Evolutionary conservation across 2,888 invertebrate species (phyloP).

Genomic region (Pachydiplax longipennis): DNA sequence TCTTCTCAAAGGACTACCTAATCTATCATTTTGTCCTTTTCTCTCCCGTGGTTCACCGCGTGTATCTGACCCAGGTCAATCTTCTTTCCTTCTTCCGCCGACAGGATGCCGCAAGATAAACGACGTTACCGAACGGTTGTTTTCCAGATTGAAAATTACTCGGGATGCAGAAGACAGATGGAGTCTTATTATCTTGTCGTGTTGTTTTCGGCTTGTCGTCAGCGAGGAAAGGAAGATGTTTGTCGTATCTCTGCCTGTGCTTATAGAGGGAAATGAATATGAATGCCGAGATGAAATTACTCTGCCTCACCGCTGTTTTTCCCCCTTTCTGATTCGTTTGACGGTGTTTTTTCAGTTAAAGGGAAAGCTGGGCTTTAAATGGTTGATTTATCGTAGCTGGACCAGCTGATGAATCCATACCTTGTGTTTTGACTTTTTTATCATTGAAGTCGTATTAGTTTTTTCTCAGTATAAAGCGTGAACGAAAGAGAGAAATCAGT

Average conservation of each 20-base stretch:
- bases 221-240: not conserved
- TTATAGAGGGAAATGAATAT: too few species aligned
- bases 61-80: not conserved
- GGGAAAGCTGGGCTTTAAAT: too few species aligned
- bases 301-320: not conserved
- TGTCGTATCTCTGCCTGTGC: not conserved
- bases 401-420: too few species aligned
- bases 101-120: not conserved
- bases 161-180: not conserved
- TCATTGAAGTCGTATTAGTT: too few species aligned
- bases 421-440: too few species aligned
- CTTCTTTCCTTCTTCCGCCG: not conserved
- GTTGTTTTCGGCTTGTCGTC: not conserved
- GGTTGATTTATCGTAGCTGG: too few species aligned
- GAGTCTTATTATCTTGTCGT: not conserved
- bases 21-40: too few species aligned
- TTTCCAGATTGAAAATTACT: not conserved
- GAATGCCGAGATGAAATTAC: not conserved
- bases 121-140: not conserved
- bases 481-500: too few species aligned
- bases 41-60: too few species aligned
- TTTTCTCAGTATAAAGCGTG: too few species aligned
- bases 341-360: too few species aligned
- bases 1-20: too few species aligned
- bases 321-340: not conserved